phyloP scores from a whole-genome alignment of 2,888 invertebrate species.

The Thysanoteuthis rhombus region DNA sequence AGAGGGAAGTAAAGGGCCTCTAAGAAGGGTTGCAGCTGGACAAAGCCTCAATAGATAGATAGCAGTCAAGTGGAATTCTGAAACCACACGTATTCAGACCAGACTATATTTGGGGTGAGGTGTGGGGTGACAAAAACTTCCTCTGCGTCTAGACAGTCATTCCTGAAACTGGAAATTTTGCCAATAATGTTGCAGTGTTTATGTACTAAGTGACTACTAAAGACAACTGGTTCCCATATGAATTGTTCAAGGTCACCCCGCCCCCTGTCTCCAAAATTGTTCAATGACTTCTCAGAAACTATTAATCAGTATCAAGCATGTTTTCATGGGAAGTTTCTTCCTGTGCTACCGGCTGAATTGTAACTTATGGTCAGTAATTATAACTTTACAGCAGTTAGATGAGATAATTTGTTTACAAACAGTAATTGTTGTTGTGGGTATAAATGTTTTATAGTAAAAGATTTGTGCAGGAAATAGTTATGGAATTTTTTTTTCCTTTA shows the following conservation, averaged over 20 bases:
- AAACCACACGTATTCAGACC: neutral
- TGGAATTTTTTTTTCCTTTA: too few relatives aligned
- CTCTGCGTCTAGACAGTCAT: neutral
- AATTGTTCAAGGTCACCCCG: neutral
- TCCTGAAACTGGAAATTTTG: neutral
- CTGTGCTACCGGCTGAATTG: neutral
- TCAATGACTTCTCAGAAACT: neutral
- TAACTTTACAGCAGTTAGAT: neutral
- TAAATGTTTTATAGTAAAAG: too few relatives aligned
- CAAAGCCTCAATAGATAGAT: neutral
- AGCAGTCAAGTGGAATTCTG: neutral
- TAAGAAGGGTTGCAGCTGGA: too few relatives aligned
- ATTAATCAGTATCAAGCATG: neutral
- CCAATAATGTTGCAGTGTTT: neutral
- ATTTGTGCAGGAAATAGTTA: too few relatives aligned
- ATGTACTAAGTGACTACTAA: neutral
- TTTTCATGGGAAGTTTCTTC: neutral
- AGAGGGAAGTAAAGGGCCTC: too few relatives aligned
- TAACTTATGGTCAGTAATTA: neutral
- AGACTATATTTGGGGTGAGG: neutral
- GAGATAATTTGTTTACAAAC: neutral
- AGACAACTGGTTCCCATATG: neutral
- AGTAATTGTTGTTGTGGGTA: neutral
- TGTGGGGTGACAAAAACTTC: too few relatives aligned
- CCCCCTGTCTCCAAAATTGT: neutral